Evolutionary conservation across 2,113 vertebrate species (phyloP), one percentile per base, ranked within the genome.

Genomic region (Salminus brasiliensis): DNA sequence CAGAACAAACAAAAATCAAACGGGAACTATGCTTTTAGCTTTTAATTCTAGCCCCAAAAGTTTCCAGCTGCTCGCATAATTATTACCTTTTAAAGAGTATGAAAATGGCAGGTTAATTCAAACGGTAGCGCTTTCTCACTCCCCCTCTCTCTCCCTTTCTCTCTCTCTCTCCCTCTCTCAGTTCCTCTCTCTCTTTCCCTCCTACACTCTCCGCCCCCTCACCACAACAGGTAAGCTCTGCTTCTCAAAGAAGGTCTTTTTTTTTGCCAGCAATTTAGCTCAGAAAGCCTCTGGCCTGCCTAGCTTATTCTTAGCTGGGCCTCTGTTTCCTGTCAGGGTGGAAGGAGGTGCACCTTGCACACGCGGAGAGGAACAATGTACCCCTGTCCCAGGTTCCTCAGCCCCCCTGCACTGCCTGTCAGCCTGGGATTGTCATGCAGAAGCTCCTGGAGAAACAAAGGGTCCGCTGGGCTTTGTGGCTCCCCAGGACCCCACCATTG

Each of bases 381-480:
- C 78, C 85, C 84, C 83, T 84, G 84, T 89, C 27, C 81, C 25
- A 84, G 85, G 74, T 87, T 88, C 76, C 79, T 87, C 84, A 81
- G 60, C 81, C 85, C 85, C 89, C 86, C 86, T 83, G 79, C 86
- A 81, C 87, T 88, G 68, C 81, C 88, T 89, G 92, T 89, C 90
- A 89, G 88, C 88, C 76, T 87, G 85, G 88, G 84, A 89, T 92
- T 92, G 87, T 95, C 91, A 92, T 91, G 90, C 90, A 93, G 85
- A 88, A 78, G 85, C 90, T 82, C 78, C 86, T 87, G 79, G 62
- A 74, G 82, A 94, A 93, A 92, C 88, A 92, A 91, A 92, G 73
- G 55, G 85, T 76, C 84, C 88, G 87, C 80, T 75, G 78, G 89
- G 88, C 84, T 91, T 85, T 85, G 81, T 49, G 34, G 85, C 91